phyloP scores from a whole-genome alignment of 1,140 invertebrate species.

The Drosophila willistoni region DNA sequence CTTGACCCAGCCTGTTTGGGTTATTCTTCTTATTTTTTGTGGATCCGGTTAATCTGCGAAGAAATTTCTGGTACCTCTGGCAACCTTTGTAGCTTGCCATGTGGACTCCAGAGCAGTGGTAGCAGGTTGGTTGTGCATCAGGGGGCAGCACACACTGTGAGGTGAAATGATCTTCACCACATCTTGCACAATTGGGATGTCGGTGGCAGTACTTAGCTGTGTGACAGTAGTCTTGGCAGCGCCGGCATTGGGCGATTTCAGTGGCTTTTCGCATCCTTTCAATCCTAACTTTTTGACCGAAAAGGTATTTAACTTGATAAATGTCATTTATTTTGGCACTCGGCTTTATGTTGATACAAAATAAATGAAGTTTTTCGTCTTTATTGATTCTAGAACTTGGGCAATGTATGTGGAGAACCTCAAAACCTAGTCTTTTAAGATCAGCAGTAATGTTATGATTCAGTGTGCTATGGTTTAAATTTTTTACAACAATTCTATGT shows the following conservation, averaged over 20 bases:
- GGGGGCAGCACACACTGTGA: too few species aligned
- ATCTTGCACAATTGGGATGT: background rate
- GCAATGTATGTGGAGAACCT: too few species aligned
- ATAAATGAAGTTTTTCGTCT: background rate
- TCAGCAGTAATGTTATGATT: too few species aligned
- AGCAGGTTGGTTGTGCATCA: background rate
- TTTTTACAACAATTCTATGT: too few species aligned
- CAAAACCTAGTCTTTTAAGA: too few species aligned
- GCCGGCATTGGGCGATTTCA: background rate
- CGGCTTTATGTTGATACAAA: background rate
- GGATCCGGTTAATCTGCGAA: background rate
- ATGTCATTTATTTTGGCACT: background rate
- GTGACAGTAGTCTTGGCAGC: background rate
- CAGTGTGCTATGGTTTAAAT: too few species aligned
- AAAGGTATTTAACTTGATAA: background rate
- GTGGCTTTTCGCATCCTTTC: background rate
- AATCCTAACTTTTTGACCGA: background rate
- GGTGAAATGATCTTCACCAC: too few species aligned
- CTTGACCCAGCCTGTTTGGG: background rate
- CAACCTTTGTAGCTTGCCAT: too few species aligned
- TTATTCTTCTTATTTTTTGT: conserved; percentile 1
- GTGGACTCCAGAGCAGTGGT: background rate
- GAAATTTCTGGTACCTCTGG: too few species aligned
- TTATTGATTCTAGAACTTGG: background rate
- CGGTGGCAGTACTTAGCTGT: background rate